Percentiles rank a stretch among this genome's conserved stretches.
These are phyloP conservation scores for Steinernema feltiae DNA, from an alignment of 1,140 invertebrate genomes.

Conservation along the genomic window DNA sequence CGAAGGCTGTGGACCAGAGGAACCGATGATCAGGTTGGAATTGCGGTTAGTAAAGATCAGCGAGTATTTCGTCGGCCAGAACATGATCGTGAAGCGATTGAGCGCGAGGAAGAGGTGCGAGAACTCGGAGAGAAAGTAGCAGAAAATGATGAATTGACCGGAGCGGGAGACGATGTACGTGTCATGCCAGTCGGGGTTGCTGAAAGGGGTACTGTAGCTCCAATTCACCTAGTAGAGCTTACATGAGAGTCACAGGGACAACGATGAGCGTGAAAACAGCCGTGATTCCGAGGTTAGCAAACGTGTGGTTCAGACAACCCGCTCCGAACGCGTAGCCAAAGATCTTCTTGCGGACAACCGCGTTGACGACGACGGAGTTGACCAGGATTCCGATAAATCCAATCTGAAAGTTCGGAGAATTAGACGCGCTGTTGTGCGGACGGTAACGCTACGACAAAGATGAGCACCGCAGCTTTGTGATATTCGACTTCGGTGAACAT, in stretches of 20 bases:
- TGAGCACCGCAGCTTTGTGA: too few species aligned
- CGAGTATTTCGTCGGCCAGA: background rate
- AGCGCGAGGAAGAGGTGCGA: background rate
- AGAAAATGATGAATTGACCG: background rate
- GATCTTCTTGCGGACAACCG: background rate
- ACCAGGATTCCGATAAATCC: background rate
- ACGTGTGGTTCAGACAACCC: background rate
- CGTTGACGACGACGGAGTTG: background rate
- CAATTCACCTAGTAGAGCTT: too few species aligned
- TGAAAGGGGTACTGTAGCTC: background rate
- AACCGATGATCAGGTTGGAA: background rate
- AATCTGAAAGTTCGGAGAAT: background rate
- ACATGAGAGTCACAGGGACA: background rate
- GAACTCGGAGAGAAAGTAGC: background rate
- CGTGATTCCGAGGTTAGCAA: background rate
- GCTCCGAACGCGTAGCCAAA: background rate
- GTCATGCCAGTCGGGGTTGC: background rate
- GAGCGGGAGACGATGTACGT: background rate
- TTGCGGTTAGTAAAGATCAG: background rate
- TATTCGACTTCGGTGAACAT: too few species aligned
- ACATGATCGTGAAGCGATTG: background rate
- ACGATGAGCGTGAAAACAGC: background rate
- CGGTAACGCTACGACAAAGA: too few species aligned
- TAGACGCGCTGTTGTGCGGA: background rate
- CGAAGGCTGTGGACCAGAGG: too few species aligned